Conservation (phyloP, 2,888 invertebrate genomes). For the Cinara cedri region DNA sequence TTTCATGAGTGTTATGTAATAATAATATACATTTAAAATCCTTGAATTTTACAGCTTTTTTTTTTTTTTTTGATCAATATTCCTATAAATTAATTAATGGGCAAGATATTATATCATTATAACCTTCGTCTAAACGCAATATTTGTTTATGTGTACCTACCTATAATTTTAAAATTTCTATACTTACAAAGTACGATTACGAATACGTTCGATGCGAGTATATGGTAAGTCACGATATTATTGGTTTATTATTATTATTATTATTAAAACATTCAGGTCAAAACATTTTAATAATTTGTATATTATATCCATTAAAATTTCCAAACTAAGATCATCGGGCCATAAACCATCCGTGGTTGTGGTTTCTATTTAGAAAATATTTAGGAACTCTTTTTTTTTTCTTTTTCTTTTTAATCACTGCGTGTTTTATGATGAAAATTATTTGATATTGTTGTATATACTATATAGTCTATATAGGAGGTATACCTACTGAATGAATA, state of each 20-base stretch:
- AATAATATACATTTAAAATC: not conserved
- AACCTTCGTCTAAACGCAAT: not conserved
- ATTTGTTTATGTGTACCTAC: not conserved
- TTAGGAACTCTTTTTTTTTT: not conserved
- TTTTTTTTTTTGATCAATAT: not conserved
- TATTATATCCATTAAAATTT: not conserved
- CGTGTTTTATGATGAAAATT: not conserved
- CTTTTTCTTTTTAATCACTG: not conserved
- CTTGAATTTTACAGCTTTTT: constrained; percentile 11
- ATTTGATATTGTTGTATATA: no score
- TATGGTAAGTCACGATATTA: constrained; percentile 29
- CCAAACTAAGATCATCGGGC: constrained; percentile 5
- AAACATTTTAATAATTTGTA: constrained; percentile 7
- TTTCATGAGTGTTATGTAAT: not conserved
- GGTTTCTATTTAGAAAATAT: not conserved
- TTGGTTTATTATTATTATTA: constrained; percentile 6
- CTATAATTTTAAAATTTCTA: not conserved
- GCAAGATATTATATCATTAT: not conserved
- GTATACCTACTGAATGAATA: not conserved
- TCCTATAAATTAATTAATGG: not conserved
- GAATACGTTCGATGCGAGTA: not conserved
- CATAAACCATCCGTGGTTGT: constrained; percentile 29
- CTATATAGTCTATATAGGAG: no score
- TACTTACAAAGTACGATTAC: no score
- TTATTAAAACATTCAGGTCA: constrained; percentile 37